Evolutionary conservation across 2,797 vertebrate species (phyloP).

Genomic region (Oceanodroma leucorhoa): DNA sequence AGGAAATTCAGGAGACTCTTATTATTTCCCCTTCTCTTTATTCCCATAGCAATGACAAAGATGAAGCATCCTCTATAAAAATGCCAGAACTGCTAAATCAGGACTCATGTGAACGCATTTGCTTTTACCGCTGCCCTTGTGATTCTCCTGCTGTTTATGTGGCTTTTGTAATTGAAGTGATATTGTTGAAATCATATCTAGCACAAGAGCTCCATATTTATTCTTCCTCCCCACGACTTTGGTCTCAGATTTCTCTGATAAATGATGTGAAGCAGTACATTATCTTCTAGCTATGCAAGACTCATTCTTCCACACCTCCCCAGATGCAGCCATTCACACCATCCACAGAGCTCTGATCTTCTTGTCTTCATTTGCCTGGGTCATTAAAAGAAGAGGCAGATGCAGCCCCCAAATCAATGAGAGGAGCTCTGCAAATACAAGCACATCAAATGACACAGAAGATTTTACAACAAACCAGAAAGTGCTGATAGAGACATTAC

Average conservation of each 20-base stretch:
- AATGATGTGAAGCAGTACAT: background rate
- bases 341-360: background rate
- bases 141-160: slow-evolving; percentile 23
- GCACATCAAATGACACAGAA: background rate
- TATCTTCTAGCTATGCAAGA: background rate
- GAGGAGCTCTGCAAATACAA: background rate
- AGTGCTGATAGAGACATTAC: background rate
- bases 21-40: slow-evolving; percentile 39
- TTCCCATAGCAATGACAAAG: slow-evolving; percentile 42
- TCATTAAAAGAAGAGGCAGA: background rate
- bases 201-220: background rate
- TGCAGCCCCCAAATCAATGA: background rate
- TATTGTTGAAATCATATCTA: background rate
- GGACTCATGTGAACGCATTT: slow-evolving; percentile 6
- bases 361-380: background rate
- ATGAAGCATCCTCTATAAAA: slow-evolving; percentile 41
- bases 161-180: slow-evolving; percentile 9
- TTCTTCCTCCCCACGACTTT: background rate
- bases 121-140: slow-evolving; percentile 26
- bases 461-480: background rate
- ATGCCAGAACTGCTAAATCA: slow-evolving; percentile 36
- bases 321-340: background rate
- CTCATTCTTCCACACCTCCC: background rate
- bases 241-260: background rate
- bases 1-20: slow-evolving; percentile 30